These are phyloP conservation scores for Antechinus flavipes DNA, from an alignment of 2,113 vertebrate species.

Conservation along the genomic window DNA sequence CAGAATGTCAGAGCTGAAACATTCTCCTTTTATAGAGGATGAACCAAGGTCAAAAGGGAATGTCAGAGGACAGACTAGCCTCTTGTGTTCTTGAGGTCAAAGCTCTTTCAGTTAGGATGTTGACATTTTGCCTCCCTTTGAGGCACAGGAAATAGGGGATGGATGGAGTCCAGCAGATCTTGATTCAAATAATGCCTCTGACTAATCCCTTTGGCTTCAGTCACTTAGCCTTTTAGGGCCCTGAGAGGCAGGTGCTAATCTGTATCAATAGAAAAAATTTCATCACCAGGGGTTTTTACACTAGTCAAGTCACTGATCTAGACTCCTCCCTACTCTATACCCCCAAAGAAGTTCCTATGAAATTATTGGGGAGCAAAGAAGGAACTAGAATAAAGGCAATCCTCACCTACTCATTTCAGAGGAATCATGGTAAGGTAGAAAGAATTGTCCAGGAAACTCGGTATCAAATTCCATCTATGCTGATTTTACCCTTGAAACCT, in stretches of 20 bases:
- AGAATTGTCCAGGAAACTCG: background rate
- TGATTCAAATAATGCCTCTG: background rate
- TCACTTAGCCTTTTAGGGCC: background rate
- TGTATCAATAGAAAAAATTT: background rate
- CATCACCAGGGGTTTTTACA: background rate
- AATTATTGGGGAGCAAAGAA: background rate
- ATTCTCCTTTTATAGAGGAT: background rate
- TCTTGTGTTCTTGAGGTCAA: background rate
- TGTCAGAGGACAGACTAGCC: background rate
- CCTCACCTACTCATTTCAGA: background rate
- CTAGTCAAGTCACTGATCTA: background rate
- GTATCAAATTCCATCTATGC: background rate
- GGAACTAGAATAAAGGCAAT: background rate
- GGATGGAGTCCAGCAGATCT: background rate
- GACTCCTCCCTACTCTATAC: background rate
- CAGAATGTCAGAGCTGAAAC: background rate
- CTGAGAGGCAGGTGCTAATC: background rate
- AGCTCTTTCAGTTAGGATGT: background rate
- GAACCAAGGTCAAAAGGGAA: background rate
- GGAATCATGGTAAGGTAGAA: background rate
- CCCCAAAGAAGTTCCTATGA: background rate
- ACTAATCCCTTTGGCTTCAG: background rate
- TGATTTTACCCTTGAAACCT: background rate
- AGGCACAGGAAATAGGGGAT: background rate
- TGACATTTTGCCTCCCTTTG: background rate